Percentiles rank a stretch among this genome's conserved stretches.
Evolutionary conservation across 2,888 invertebrate species (phyloP).

Genomic region (Clistopyga incitator): DNA sequence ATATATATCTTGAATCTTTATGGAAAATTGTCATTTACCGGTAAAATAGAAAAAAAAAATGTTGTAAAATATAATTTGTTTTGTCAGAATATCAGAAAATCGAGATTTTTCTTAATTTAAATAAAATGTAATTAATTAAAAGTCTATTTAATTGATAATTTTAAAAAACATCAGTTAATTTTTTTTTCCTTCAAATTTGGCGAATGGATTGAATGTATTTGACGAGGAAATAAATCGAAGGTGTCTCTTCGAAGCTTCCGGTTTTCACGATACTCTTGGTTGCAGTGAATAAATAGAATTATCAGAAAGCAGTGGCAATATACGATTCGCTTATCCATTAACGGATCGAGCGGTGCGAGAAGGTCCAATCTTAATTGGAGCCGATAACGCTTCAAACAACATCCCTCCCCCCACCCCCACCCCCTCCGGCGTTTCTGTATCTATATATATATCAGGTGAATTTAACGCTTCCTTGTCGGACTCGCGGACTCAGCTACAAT

Average conservation of each 20-base stretch:
- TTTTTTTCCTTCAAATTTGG: too few relatives aligned
- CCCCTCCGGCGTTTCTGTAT: not conserved
- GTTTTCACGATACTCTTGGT: not conserved
- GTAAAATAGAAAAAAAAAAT: too few relatives aligned
- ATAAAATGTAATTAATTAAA: too few relatives aligned
- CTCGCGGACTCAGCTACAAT: not conserved
- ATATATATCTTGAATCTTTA: too few relatives aligned
- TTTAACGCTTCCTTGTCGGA: conserved; percentile 6
- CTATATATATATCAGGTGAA: not conserved
- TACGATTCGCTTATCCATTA: too few relatives aligned
- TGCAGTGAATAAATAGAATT: conserved; percentile 10
- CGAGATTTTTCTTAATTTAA: too few relatives aligned
- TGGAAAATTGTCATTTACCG: too few relatives aligned
- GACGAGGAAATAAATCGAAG: not conserved
- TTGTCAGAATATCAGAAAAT: too few relatives aligned
- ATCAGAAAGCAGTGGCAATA: not conserved
- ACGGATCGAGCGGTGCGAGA: not conserved
- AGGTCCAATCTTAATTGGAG: conserved; percentile 10
- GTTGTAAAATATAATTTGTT: too few relatives aligned
- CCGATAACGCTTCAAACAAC: conserved; percentile 1
- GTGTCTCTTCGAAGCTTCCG: not conserved
- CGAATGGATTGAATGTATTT: not conserved
- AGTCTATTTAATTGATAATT: too few relatives aligned
- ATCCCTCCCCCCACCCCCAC: too few relatives aligned
- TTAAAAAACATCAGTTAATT: too few relatives aligned